phyloP scores from a whole-genome alignment of 2,797 vertebrate species.

The Sciurus carolinensis region DNA sequence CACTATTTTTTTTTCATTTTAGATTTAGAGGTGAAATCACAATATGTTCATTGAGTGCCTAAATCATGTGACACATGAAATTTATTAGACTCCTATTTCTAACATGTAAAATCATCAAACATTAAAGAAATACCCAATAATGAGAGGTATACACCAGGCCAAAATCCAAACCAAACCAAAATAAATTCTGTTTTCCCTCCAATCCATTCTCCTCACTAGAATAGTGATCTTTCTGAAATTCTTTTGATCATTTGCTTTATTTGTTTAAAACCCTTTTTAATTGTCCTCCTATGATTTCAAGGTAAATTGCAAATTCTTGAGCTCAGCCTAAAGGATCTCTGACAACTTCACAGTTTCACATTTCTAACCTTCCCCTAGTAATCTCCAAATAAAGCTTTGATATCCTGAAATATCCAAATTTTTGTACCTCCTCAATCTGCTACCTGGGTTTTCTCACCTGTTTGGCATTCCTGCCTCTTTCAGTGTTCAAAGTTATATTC shows the following conservation, averaged over 20 bases:
- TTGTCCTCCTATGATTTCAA: not conserved
- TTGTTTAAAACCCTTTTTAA: not conserved
- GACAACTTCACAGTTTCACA: not conserved
- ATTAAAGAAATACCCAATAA: not conserved
- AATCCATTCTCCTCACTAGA: not conserved
- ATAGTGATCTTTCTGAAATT: not conserved
- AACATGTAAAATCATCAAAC: not conserved
- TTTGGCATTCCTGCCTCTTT: not conserved
- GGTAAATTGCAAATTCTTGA: not conserved
- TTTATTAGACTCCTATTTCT: not conserved
- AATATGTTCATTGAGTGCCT: not conserved
- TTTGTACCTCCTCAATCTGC: not conserved
- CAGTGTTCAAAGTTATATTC: not conserved
- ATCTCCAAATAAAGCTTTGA: not conserved
- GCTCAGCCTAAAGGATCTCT: not conserved
- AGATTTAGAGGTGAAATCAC: not conserved
- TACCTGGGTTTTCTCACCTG: not conserved
- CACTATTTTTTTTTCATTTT: not conserved
- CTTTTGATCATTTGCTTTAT: not conserved
- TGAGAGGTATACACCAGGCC: not conserved
- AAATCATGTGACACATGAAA: not conserved
- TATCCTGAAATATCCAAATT: not conserved
- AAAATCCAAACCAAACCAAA: not conserved
- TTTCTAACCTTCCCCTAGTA: not conserved
- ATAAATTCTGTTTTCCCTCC: not conserved